Conservation (phyloP, 1,140 invertebrate species). For the Scaptomyza hsui region DNA sequence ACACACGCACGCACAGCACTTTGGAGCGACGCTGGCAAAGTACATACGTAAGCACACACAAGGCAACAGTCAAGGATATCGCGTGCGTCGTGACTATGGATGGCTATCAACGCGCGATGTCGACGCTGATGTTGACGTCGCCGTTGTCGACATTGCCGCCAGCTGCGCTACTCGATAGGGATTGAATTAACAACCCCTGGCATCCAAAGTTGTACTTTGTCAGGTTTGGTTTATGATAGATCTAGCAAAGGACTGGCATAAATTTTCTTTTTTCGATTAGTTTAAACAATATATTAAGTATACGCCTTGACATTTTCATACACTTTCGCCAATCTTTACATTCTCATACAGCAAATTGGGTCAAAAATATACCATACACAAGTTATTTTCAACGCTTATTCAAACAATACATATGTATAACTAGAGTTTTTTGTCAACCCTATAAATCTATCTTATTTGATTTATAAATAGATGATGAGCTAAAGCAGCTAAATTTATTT, state of each 20-base stretch:
- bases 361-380: too few relatives aligned
- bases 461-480: background rate
- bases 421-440: background rate
- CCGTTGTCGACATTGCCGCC: constrained; percentile 30
- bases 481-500: background rate
- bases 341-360: too few relatives aligned
- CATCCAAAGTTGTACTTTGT: background rate
- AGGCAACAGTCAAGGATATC: constrained; percentile 60
- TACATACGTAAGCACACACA: constrained; percentile 49
- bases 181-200: constrained; percentile 37
- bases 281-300: background rate
- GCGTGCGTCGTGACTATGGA: constrained; percentile 41
- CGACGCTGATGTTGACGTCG: constrained; percentile 11
- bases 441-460: background rate
- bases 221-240: background rate
- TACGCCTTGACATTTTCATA: too few relatives aligned
- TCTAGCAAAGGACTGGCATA: too few relatives aligned
- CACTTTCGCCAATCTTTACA: too few relatives aligned
- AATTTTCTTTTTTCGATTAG: too few relatives aligned
- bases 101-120: constrained; percentile 22
- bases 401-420: background rate
- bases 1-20: constrained; percentile 11
- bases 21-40: constrained; percentile 14
- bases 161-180: constrained; percentile 27
- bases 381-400: too few relatives aligned